Percentiles rank a stretch among this genome's conserved stretches.
These are phyloP conservation scores for Nemapogon koenigi DNA, from an alignment of 2,888 invertebrate genomes.

Conservation along the genomic window DNA sequence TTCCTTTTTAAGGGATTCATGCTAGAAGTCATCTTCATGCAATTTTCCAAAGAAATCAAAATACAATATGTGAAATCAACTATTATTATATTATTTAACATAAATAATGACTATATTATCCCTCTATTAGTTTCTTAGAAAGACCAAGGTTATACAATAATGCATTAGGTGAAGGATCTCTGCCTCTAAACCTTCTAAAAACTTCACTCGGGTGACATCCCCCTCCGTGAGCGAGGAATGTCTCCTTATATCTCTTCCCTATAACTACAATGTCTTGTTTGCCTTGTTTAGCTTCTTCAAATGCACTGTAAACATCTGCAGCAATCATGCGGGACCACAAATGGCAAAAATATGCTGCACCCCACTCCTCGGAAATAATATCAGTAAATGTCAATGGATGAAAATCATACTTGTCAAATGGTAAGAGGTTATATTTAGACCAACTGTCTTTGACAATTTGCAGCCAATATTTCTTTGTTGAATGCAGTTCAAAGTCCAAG, in stretches of 20 bases:
- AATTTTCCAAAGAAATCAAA: too few species aligned
- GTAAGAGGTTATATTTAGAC: conserved; percentile 80
- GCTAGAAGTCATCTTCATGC: too few species aligned
- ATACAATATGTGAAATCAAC: too few species aligned
- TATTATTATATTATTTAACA: conserved; percentile 6
- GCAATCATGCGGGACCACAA: conserved; percentile 90
- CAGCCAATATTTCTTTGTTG: conserved; percentile 81
- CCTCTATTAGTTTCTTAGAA: conserved; percentile 38
- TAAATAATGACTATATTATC: conserved; percentile 23
- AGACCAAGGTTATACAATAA: conserved; percentile 71
- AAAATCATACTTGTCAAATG: conserved; percentile 78
- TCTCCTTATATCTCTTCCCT: conserved; percentile 78
- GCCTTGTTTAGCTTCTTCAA: conserved; percentile 70
- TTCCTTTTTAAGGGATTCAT: too few species aligned
- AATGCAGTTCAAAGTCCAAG: conserved; percentile 83
- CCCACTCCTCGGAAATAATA: conserved; percentile 84
- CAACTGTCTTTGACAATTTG: conserved; percentile 79
- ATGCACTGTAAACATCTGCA: conserved; percentile 88
- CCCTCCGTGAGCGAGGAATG: conserved; percentile 84
- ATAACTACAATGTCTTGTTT: conserved; percentile 62
- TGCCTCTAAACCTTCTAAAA: conserved; percentile 88
- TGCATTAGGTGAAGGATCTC: conserved; percentile 89
- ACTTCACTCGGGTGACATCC: conserved; percentile 82
- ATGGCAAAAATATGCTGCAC: conserved; percentile 84
- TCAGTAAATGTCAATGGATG: conserved; percentile 86